These are phyloP conservation scores for Miltochrista miniata DNA, from an alignment of 2,888 invertebrate genomes.

Conservation along the genomic window DNA sequence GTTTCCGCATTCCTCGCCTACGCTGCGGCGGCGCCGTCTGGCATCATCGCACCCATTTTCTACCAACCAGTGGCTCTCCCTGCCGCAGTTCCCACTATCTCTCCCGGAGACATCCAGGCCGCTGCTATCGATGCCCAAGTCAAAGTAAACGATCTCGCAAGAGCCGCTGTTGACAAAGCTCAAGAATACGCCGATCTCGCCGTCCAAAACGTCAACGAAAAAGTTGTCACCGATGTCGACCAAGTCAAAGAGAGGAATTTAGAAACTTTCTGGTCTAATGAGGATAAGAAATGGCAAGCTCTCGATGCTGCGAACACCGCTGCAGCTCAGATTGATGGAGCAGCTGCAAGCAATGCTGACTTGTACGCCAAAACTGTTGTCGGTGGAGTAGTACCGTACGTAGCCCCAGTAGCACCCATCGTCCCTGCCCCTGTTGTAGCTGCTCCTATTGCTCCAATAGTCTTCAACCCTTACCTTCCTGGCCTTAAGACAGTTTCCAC, in stretches of 20 bases:
- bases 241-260: conserved; percentile 53
- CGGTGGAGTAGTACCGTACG: conserved; percentile 21
- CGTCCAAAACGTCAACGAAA: conserved; percentile 51
- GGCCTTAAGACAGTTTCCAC: conserved; percentile 8
- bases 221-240: conserved; percentile 46
- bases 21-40: conserved; percentile 65
- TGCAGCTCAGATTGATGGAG: conserved; percentile 63
- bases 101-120: conserved; percentile 69
- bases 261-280: conserved; percentile 58
- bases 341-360: conserved; percentile 52
- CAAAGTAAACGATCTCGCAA: conserved; percentile 45
- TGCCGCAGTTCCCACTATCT: conserved; percentile 51
- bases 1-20: conserved; percentile 60
- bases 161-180: conserved; percentile 55
- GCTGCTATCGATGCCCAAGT: conserved; percentile 65
- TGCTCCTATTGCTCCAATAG: conserved; percentile 28
- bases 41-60: conserved; percentile 26
- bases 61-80: conserved; percentile 36
- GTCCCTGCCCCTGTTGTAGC: conserved; percentile 22
- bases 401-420: conserved; percentile 18
- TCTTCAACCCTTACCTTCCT: conserved; percentile 24
- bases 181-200: conserved; percentile 52
- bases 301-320: conserved; percentile 63
- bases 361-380: conserved; percentile 48
- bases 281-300: conserved; percentile 74